phyloP scores from a whole-genome alignment of 2,888 invertebrate species.

The Ennomos erosarius region DNA sequence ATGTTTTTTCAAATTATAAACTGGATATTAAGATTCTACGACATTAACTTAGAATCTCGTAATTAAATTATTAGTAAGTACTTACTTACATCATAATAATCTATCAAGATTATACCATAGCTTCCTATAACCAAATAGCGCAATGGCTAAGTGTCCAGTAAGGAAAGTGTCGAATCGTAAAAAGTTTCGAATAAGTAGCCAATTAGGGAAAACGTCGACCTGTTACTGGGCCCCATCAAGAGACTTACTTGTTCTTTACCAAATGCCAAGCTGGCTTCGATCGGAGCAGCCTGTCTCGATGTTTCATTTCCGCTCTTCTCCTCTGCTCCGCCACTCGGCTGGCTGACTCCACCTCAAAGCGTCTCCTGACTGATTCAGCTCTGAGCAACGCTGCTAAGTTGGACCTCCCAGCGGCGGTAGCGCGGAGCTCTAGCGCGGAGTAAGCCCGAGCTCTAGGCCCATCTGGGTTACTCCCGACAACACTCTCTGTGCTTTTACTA shows the following conservation, averaged over 20 bases:
- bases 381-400: constrained; percentile 89
- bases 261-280: constrained; percentile 89
- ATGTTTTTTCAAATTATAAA: too few species aligned
- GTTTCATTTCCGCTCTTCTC: constrained; percentile 83
- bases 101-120: too few species aligned
- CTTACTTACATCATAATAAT: too few species aligned
- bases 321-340: constrained; percentile 85
- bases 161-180: too few species aligned
- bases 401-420: constrained; percentile 75
- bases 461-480: constrained; percentile 50
- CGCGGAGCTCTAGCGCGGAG: constrained; percentile 75
- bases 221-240: not conserved
- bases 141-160: too few species aligned
- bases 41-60: too few species aligned
- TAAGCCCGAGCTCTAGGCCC: constrained; percentile 69
- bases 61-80: too few species aligned
- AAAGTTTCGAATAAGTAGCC: too few species aligned
- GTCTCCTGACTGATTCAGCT: constrained; percentile 86
- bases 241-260: constrained; percentile 83
- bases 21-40: too few species aligned
- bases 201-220: too few species aligned
- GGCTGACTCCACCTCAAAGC: constrained; percentile 87
- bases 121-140: too few species aligned
- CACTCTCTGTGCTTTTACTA: constrained; percentile 64
- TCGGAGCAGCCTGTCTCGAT: constrained; percentile 86